A percentile compares a stretch with the other conserved stretches of the same genome.
These are phyloP conservation scores for Ictalurus punctatus DNA, from an alignment of 2,113 vertebrate genomes.

Conservation along the genomic window DNA sequence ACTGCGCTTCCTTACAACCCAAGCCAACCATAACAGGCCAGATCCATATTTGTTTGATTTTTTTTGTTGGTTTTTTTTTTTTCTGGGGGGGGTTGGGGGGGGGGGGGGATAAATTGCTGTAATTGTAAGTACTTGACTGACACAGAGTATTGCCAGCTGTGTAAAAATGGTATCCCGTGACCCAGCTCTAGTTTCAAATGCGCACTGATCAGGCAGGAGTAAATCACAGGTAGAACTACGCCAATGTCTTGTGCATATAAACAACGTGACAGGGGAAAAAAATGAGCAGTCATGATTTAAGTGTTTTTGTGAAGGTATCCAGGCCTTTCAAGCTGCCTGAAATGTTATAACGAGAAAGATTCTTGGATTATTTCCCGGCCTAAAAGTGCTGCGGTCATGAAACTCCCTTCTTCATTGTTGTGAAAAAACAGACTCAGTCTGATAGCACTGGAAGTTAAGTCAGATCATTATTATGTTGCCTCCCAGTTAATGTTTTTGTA, in stretches of 20 bases:
- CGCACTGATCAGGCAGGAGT: not conserved
- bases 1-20: not conserved
- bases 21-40: not conserved
- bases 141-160: slow-evolving; percentile 14
- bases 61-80: too few species aligned
- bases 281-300: not conserved
- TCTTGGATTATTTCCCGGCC: slow-evolving; percentile 19
- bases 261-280: not conserved
- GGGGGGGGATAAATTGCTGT: slow-evolving; percentile 8
- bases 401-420: slow-evolving; percentile 13
- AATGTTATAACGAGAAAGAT: slow-evolving; percentile 21
- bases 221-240: slow-evolving; percentile 2
- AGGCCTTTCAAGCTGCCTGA: not conserved
- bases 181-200: not conserved
- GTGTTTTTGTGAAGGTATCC: slow-evolving; percentile 28
- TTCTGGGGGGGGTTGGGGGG: too few species aligned
- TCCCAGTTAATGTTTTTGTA: not conserved
- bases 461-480: slow-evolving; percentile 8
- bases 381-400: slow-evolving; percentile 18
- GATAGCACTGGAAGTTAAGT: not conserved
- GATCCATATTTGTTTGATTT: not conserved
- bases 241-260: not conserved
- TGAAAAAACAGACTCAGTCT: slow-evolving; percentile 4
- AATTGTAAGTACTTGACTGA: slow-evolving; percentile 25
- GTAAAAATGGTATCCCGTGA: not conserved